Conservation (phyloP, 2,113 vertebrate species). For the Dromiciops gliroides region DNA sequence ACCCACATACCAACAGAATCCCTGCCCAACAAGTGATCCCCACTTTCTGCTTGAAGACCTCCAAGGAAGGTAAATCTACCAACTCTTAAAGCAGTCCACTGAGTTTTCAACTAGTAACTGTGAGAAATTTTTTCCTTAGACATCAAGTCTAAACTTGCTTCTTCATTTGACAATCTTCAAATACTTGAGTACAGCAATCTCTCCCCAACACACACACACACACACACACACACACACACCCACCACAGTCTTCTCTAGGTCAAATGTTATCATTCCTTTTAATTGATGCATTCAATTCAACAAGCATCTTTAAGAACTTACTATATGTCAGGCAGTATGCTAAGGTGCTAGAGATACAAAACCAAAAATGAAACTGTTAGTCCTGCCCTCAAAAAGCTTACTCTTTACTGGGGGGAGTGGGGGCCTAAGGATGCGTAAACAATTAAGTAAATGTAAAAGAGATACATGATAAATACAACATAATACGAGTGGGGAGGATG, state of each 20-base stretch:
- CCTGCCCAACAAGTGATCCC: neutral
- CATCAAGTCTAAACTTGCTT: neutral
- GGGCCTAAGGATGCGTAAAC: neutral
- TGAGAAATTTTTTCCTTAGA: neutral
- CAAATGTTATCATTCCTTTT: neutral
- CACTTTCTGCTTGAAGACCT: neutral
- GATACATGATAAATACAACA: neutral
- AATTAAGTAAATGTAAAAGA: neutral
- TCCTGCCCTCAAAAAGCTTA: neutral
- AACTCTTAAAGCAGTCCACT: neutral
- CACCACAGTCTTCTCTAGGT: neutral
- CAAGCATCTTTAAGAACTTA: neutral
- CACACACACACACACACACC: no score
- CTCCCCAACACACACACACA: no score
- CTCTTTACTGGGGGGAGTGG: neutral
- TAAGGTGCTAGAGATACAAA: neutral
- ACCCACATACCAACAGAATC: neutral
- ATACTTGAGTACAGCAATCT: neutral
- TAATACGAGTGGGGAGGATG: neutral
- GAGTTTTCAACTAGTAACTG: neutral
- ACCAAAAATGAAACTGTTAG: neutral
- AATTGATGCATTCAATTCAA: neutral
- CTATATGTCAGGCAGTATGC: neutral
- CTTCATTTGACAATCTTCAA: neutral
- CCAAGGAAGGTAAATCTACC: neutral